phyloP scores from a whole-genome alignment of 2,888 invertebrate genomes.

The Drosophila subsilvestris region DNA sequence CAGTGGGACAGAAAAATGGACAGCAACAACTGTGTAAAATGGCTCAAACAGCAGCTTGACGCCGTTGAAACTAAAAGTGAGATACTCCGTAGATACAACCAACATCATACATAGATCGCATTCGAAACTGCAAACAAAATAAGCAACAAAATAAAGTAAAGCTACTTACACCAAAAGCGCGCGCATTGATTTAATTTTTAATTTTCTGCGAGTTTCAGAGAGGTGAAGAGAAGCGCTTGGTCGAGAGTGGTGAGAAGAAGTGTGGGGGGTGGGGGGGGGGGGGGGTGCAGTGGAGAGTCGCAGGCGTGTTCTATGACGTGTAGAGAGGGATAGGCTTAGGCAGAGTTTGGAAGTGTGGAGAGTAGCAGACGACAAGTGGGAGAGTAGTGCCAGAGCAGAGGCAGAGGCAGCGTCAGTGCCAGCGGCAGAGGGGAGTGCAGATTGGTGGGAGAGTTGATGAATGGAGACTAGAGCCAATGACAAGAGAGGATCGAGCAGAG shows the following conservation, averaged over 20 bases:
- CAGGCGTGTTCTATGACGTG: too few species aligned
- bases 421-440: too few species aligned
- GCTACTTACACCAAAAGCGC: conserved; percentile 44
- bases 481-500: too few species aligned
- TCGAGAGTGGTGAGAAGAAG: neutral
- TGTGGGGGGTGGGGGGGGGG: neutral
- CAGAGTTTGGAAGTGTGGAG: too few species aligned
- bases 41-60: conserved; percentile 17
- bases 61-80: conserved; percentile 49
- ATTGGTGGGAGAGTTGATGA: too few species aligned
- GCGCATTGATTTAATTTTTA: conserved; percentile 43
- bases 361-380: too few species aligned
- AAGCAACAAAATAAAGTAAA: conserved; percentile 3
- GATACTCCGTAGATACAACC: conserved; percentile 32
- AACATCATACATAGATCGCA: conserved; percentile 1
- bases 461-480: too few species aligned
- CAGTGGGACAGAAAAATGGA: conserved; percentile 40
- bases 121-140: neutral
- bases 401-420: too few species aligned
- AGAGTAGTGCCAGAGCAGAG: too few species aligned
- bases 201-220: neutral
- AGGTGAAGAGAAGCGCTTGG: too few species aligned
- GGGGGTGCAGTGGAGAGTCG: neutral
- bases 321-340: too few species aligned
- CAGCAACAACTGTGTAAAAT: conserved; percentile 52